Conservation (phyloP, 2,113 vertebrate species). For the Tachysurus vachellii region DNA sequence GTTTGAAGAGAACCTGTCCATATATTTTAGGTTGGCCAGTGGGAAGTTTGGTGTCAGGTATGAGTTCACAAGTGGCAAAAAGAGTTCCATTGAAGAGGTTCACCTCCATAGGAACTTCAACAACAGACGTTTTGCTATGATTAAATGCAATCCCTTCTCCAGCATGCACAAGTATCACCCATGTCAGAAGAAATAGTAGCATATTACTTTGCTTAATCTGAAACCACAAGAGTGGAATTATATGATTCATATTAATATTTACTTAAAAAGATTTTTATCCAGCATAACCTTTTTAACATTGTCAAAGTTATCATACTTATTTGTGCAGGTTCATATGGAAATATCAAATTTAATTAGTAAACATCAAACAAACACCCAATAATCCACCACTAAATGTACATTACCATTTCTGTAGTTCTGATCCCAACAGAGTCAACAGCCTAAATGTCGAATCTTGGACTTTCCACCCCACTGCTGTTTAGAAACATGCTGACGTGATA, state of each 20-base stretch:
- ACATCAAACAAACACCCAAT: background rate
- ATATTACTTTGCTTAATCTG: slow-evolving; percentile 24
- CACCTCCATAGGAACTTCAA: slow-evolving; percentile 28
- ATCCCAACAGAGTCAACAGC: background rate
- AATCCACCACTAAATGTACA: slow-evolving; percentile 14
- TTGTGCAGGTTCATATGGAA: background rate
- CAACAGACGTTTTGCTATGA: background rate
- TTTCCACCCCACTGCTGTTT: background rate
- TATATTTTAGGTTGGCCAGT: slow-evolving; percentile 63
- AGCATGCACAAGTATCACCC: slow-evolving; percentile 9
- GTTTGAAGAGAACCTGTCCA: slow-evolving; percentile 75
- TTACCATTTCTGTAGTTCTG: slow-evolving; percentile 20
- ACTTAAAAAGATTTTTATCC: background rate
- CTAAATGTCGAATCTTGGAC: slow-evolving; percentile 19
- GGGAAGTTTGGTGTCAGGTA: slow-evolving; percentile 65
- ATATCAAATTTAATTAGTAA: background rate
- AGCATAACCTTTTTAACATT: background rate
- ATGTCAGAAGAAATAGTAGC: background rate
- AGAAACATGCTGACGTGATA: background rate
- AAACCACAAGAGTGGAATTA: slow-evolving; percentile 12
- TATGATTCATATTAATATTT: background rate
- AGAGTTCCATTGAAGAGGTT: slow-evolving; percentile 26
- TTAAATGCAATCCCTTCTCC: background rate
- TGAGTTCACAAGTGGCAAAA: slow-evolving; percentile 67
- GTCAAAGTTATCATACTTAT: background rate